Evolutionary conservation across 2,888 invertebrate species (phyloP).

Genomic region (Ochropleura leucogaster): DNA sequence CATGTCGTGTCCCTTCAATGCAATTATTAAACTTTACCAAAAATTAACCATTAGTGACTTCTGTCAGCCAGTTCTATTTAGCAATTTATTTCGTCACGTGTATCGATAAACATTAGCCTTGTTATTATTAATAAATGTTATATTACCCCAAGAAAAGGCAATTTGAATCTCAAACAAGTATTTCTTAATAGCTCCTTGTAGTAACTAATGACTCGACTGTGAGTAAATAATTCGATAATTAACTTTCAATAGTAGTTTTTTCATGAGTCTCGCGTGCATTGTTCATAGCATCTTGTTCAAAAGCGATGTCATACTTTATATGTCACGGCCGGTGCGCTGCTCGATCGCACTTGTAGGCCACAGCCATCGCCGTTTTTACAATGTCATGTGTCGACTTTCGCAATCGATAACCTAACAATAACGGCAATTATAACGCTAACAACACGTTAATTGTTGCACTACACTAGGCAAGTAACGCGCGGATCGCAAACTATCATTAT

Average conservation of each 20-base stretch:
- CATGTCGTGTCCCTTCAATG: constrained; percentile 83
- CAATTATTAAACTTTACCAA: constrained; percentile 75
- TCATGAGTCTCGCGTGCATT: constrained; percentile 76
- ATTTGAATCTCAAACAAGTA: constrained; percentile 38
- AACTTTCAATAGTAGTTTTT: constrained; percentile 67
- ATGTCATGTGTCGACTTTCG: constrained; percentile 89
- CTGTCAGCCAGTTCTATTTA: constrained; percentile 47
- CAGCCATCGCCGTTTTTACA: constrained; percentile 86
- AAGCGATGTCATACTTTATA: constrained; percentile 86
- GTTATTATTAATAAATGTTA: constrained; percentile 36
- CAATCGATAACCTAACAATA: constrained; percentile 84
- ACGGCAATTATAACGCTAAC: constrained; percentile 74
- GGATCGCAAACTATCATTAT: constrained; percentile 24
- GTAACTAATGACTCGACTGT: constrained; percentile 18
- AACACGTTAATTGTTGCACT: constrained; percentile 65
- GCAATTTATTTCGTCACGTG: constrained; percentile 33
- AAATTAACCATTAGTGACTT: constrained; percentile 58
- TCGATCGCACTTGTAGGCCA: constrained; percentile 90
- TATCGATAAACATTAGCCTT: constrained; percentile 36
- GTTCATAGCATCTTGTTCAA: constrained; percentile 79
- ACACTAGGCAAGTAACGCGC: constrained; percentile 50
- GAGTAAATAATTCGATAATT: constrained; percentile 61
- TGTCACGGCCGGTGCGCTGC: constrained; percentile 86
- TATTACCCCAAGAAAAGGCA: constrained; percentile 42
- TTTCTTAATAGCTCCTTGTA: constrained; percentile 36